phyloP scores from a whole-genome alignment of 2,888 invertebrate genomes.

The Tinea pellionella region DNA sequence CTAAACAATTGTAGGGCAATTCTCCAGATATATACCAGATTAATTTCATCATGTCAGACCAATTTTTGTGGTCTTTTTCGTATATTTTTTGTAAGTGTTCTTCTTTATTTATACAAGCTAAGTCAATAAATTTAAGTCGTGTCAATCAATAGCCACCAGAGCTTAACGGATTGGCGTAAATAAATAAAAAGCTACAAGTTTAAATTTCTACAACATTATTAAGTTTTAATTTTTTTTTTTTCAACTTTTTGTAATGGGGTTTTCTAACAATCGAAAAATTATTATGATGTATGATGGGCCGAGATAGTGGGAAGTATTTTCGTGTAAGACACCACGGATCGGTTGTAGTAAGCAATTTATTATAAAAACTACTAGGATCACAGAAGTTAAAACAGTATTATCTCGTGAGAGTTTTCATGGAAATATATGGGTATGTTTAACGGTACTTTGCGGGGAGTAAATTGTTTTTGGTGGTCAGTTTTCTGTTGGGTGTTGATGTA shows the following conservation, averaged over 20 bases:
- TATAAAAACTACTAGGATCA: neutral
- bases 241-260: too few species aligned
- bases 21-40: neutral
- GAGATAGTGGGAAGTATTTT: too few species aligned
- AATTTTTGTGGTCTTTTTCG: neutral
- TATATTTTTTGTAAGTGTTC: neutral
- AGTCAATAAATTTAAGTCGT: neutral
- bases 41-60: neutral
- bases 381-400: neutral
- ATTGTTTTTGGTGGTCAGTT: slow-evolving; percentile 1
- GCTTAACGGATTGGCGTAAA: neutral
- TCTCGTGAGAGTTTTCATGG: neutral
- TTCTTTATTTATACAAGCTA: neutral
- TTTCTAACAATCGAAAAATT: too few species aligned
- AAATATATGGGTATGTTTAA: neutral
- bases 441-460: neutral
- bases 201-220: too few species aligned
- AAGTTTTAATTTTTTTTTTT: too few species aligned
- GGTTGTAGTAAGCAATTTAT: too few species aligned
- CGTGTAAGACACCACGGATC: too few species aligned
- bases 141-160: neutral
- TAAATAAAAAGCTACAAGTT: neutral
- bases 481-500: neutral
- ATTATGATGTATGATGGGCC: too few species aligned
- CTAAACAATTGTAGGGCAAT: neutral